Evolutionary conservation across 2,888 invertebrate species (phyloP), one percentile per base, ranked within the genome.

Genomic region (Pedicia rivosa): DNA sequence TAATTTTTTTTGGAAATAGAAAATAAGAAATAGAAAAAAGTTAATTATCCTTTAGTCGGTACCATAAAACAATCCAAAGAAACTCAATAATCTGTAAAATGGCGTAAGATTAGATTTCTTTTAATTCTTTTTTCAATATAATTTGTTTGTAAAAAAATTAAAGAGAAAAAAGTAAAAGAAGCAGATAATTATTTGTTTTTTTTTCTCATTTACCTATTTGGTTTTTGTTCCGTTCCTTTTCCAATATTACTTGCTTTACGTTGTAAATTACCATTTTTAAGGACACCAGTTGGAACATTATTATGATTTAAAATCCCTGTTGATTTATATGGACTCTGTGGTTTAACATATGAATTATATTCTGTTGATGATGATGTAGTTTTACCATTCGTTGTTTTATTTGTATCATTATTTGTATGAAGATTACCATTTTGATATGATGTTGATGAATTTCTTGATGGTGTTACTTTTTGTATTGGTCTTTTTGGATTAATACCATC

Each of bases 391-490:
- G 16, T 19, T 31, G 15, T 8, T 10, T 32, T 22, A 39, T 36
- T 39, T 39, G 31, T 35, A 15, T 39, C 15, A 13, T 28, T 22
- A 39, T 36, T 28, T 13, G 14, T 13, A n/a, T 29, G 35, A 19
- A 35, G 14, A 27, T 27, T 27, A 12, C 27, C 27, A 17, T 26
- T 17, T 17, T 15, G 16, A 25, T 35, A 26, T 8, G 35, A 26
- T 25, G 25, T 14, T 26, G 15, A 14, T 26, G 15, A 17, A 49
- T 76, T 78, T 46, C 81, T 67, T n/a, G 81, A 80, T 3, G 82
- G 81, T 20, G 73, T 75, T 6, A 82, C 82, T 61, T 82, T 83
- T 54, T 81, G 81, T 15, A 82, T 72, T 6, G 82, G 82, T 52
- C 77, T 70, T 53, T 57, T 60, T 32, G 27, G 27, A 13, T 29